Base-by-base conservation (phyloP, 2,113 vertebrate species). In the Cynopterus brachyotis region DNA sequence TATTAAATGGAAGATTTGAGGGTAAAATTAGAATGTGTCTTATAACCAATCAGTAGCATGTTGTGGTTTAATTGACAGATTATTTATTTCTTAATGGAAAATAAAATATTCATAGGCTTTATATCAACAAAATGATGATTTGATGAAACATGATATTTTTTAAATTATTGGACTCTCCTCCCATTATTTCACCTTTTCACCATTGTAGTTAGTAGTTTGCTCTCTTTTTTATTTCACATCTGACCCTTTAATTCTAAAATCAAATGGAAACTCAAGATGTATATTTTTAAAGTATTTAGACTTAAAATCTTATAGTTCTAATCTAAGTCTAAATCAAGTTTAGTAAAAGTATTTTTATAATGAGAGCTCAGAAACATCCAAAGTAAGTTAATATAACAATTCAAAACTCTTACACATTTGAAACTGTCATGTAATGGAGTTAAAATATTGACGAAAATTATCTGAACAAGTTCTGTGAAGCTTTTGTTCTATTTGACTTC, bases 401-500 rank as follows among this genome's bases (percentile, higher is more conserved):
- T 97, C 95, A 86, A 98, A 97, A 96, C 75, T 45, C 37, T 40
- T 62, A 55, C 6, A 0, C 30, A 78, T 91, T 98, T 98, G 97
- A 73, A 96, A 57, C 55, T 96, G 35, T 85, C 93, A 70, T 97
- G 96, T 96, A 98, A 97, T 97, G 67, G 96, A 98, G 96, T 98
- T 98, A 98, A 96, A 96, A 97, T 97, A 97, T 98, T 96, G 96
- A 96, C 96, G 47, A 94, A 72, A 79, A 72, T 89, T 96, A 96
- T 97, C 95, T 97, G 88, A 95, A 98, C 97, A 96, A 98, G 95
- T 97, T 97, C 95, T 96, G 50, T 75, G 91, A 96, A 97, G 97
- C 85, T 97, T 83, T 98, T 97, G 97, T 98, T 98, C 83, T 96
- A 64, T 98, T 97, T 98, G 47, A 97, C 96, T 98, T 97, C 98